Evolutionary conservation across 1,140 invertebrate species (phyloP).

Genomic region (Rhyacophila brunnea): DNA sequence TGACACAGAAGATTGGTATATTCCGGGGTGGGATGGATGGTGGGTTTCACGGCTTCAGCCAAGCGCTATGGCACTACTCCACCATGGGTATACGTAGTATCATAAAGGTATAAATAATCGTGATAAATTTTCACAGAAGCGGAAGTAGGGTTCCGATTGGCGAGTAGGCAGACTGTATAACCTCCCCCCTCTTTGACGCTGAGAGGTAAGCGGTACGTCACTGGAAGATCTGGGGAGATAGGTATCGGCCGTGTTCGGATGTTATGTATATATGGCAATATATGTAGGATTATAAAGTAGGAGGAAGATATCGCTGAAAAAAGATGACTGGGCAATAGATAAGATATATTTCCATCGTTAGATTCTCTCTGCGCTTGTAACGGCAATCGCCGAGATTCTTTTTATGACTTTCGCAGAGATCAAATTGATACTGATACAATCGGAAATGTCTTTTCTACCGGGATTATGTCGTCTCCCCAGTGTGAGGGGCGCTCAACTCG

Average conservation of each 20-base stretch:
- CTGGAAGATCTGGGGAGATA: slow-evolving; percentile 22
- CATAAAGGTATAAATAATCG: too few relatives aligned
- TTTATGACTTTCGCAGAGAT: slow-evolving; percentile 37
- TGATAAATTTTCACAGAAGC: too few relatives aligned
- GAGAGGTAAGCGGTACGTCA: slow-evolving; percentile 9
- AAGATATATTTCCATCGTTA: slow-evolving; percentile 35
- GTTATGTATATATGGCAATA: too few relatives aligned
- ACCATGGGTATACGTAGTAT: too few relatives aligned
- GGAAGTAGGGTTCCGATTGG: too few relatives aligned
- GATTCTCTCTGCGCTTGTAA: slow-evolving; percentile 29
- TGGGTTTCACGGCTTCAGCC: too few relatives aligned
- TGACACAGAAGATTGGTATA: too few relatives aligned
- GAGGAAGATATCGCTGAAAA: slow-evolving; percentile 32
- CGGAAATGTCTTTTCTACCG: slow-evolving; percentile 25
- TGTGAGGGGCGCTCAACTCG: not conserved
- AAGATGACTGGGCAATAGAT: slow-evolving; percentile 37
- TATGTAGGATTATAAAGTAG: slow-evolving; percentile 36
- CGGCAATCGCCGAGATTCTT: slow-evolving; percentile 34
- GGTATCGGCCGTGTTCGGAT: slow-evolving; percentile 23
- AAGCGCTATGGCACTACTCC: too few relatives aligned
- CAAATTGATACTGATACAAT: slow-evolving; percentile 38
- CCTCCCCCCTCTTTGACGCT: too few relatives aligned
- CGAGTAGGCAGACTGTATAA: too few relatives aligned
- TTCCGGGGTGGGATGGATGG: too few relatives aligned
- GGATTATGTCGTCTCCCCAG: not conserved